Evolutionary conservation across 2,888 invertebrate species (phyloP).

Genomic region (Corythucha ciliata): DNA sequence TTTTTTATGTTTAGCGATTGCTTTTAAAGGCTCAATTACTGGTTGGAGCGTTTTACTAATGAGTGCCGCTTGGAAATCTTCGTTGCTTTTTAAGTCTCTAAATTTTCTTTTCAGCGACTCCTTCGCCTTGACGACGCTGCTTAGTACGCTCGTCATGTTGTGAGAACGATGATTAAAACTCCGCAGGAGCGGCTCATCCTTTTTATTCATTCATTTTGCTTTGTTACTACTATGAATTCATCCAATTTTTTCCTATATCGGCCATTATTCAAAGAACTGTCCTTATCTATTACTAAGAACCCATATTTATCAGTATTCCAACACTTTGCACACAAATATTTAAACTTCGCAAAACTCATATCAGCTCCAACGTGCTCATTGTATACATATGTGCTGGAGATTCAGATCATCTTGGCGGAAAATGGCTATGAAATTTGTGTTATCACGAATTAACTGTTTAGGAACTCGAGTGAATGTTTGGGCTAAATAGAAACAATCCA

Average conservation of each 20-base stretch:
- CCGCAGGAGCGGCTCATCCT: too few species aligned
- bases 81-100: too few species aligned
- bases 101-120: too few species aligned
- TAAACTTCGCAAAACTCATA: conserved; percentile 11
- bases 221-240: too few species aligned
- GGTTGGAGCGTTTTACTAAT: too few species aligned
- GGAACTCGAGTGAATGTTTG: conserved; percentile 38
- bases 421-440: conserved; percentile 3
- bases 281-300: conserved; percentile 17
- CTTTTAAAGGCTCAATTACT: too few species aligned
- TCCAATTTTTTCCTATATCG: conserved; percentile 13
- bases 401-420: conserved; percentile 1
- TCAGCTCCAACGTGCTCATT: conserved; percentile 14
- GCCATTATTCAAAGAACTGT: conserved; percentile 10
- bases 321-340: conserved; percentile 5
- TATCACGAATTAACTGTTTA: conserved; percentile 16
- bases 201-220: too few species aligned
- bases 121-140: too few species aligned
- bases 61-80: too few species aligned
- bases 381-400: conserved; percentile 17
- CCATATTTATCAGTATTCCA: conserved; percentile 14
- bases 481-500: conserved; percentile 40
- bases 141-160: too few species aligned
- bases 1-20: too few species aligned
- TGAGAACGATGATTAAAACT: too few species aligned